Evolutionary conservation across 2,797 vertebrate species (phyloP), one percentile per base, ranked within the genome.

Genomic region (Chelmon rostratus): DNA sequence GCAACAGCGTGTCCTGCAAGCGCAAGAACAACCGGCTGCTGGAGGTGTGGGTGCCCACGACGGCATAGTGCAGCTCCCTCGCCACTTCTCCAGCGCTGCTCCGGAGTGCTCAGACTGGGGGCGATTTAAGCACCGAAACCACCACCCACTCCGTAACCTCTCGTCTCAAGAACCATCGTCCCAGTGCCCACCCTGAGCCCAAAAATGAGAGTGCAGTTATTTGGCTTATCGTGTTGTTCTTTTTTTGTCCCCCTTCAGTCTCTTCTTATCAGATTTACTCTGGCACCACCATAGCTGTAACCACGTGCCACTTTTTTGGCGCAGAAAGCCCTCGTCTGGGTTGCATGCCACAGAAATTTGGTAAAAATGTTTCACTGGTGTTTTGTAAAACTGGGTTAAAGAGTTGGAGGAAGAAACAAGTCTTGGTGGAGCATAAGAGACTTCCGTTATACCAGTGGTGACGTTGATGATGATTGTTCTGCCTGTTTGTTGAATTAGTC

Each of bases 1-100:
- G 97, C 91, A 98, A 94, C 83, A 92, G 96, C 19, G 97, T 95
- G 6, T 94, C 96, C 12, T 99, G 98, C 96, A 99, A 98, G 86
- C 96, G 98, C 92, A 99, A 97, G 96, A 99, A 98, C 95, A 99
- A 99, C 91, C 96, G 98, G 11, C 97, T 99, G 78, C 96, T 99
- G 58, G 98, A 99, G 94, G 98, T 99, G 78, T 97, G 97, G 3
- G 97, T 99, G 67, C 97, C 98, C 8, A 93, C 95, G 63, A 90
- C 88, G 28, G 92, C 84, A 5, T 92, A 90, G 54, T 28, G 73
- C 19, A 12, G 49, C 31, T 19, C 35, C 71, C 23, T n/a, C 33
- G 2, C 33, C 52, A 42, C 38, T 1, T 53, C 67, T 10, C 74
- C 62, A 61, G 19, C 58, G 23, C 58, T 68, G 68, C 69, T 61